Percentiles rank a stretch among this genome's conserved stretches.
phyloP scores from a whole-genome alignment of 2,113 vertebrate species.

The Variabilichromis moorii region DNA sequence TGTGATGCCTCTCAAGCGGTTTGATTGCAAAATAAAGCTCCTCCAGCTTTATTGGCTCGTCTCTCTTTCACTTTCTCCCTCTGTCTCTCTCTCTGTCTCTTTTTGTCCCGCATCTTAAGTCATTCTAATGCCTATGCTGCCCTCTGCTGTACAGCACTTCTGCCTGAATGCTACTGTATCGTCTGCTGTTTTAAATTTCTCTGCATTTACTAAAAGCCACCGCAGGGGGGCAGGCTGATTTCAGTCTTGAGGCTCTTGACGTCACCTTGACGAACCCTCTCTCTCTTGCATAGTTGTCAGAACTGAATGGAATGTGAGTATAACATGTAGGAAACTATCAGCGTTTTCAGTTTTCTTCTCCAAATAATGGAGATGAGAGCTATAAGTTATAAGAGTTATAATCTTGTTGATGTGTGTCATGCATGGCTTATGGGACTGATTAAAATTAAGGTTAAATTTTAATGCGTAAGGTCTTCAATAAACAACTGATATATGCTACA shows the following conservation, averaged over 20 bases:
- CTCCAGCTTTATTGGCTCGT: slow-evolving; percentile 28
- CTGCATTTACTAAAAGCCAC: slow-evolving; percentile 62
- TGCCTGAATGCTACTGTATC: slow-evolving; percentile 63
- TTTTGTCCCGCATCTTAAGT: slow-evolving; percentile 17
- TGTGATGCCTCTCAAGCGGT: slow-evolving; percentile 34
- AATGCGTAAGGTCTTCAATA: neutral
- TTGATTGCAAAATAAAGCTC: slow-evolving; percentile 41
- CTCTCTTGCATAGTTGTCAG: slow-evolving; percentile 76
- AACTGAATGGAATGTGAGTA: slow-evolving; percentile 78
- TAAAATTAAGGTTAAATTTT: neutral
- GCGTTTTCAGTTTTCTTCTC: neutral
- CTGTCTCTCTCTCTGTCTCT: neutral
- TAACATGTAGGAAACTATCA: slow-evolving; percentile 51
- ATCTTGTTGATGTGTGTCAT: neutral
- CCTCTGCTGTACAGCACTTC: slow-evolving; percentile 63
- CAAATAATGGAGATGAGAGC: neutral
- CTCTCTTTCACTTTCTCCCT: neutral
- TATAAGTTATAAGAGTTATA: neutral
- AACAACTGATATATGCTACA: neutral
- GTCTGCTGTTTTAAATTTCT: slow-evolving; percentile 58
- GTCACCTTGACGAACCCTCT: slow-evolving; percentile 68
- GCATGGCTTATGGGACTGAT: neutral
- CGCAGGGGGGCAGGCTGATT: slow-evolving; percentile 64
- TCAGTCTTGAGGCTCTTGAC: slow-evolving; percentile 68
- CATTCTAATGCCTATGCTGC: slow-evolving; percentile 69